These are phyloP conservation scores for Sylvia atricapilla DNA, from an alignment of 2,113 vertebrate genomes.

Conservation along the genomic window DNA sequence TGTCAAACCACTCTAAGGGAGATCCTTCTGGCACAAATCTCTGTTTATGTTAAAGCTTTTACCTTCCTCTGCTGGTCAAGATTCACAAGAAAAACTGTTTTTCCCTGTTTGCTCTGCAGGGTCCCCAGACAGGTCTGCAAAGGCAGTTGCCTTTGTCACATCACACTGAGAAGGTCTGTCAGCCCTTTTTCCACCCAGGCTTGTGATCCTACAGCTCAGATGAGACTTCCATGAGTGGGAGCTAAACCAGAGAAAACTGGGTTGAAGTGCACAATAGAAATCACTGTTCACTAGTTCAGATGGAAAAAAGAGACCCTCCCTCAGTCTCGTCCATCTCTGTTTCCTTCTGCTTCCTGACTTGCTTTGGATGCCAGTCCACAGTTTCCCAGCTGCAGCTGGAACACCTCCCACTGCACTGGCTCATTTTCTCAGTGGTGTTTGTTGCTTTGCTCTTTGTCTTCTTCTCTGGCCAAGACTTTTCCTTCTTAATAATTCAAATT, in stretches of 20 bases:
- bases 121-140: neutral
- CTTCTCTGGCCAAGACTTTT: neutral
- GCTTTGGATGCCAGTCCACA: neutral
- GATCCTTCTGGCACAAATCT: neutral
- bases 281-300: neutral
- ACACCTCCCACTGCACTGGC: fast-evolving
- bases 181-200: neutral
- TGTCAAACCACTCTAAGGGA: neutral
- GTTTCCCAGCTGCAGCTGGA: neutral
- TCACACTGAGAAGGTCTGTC: no score
- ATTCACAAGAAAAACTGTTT: neutral
- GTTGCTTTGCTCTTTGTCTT: neutral
- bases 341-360: neutral
- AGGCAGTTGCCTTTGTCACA: neutral
- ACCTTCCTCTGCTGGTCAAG: neutral
- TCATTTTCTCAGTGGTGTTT: neutral
- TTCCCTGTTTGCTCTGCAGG: neutral
- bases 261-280: neutral
- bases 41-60: neutral
- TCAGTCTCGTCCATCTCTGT: neutral
- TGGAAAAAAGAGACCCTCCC: neutral
- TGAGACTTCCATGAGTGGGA: neutral
- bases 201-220: neutral
- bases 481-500: neutral
- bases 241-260: fast-evolving